These are phyloP conservation scores for Eudasyphora cyanicolor DNA, from an alignment of 2,888 invertebrate species.

Conservation along the genomic window DNA sequence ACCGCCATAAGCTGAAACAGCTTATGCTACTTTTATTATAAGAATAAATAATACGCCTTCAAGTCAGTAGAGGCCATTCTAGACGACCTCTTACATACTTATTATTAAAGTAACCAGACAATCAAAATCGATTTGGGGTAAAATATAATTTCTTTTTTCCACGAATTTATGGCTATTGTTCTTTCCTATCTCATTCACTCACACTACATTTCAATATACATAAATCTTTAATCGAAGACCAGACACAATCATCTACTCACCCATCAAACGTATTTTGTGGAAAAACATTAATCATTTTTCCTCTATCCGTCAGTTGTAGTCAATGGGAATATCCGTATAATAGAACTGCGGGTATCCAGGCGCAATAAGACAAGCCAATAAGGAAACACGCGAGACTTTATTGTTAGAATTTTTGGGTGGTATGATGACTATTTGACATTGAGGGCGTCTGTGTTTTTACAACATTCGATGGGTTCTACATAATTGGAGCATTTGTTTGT, in stretches of 20 bases:
- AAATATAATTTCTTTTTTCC: not conserved
- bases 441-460: not conserved
- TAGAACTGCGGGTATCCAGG: not conserved
- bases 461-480: not conserved
- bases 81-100: not conserved
- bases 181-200: too few species aligned
- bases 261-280: slow-evolving; percentile 53
- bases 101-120: not conserved
- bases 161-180: not conserved
- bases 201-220: too few species aligned
- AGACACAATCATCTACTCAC: not conserved
- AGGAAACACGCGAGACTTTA: slow-evolving; percentile 9
- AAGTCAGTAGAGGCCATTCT: not conserved
- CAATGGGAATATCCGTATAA: not conserved
- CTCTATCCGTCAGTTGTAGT: not conserved
- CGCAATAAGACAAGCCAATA: not conserved
- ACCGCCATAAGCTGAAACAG: not conserved
- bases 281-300: slow-evolving; percentile 64
- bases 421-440: slow-evolving; percentile 18
- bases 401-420: not conserved
- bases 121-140: not conserved
- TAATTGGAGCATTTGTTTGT: not conserved
- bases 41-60: not conserved
- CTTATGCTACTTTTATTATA: not conserved
- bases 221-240: not conserved